These are phyloP conservation scores for Cephalotes varians DNA, from an alignment of 2,888 invertebrate genomes.

Conservation along the genomic window DNA sequence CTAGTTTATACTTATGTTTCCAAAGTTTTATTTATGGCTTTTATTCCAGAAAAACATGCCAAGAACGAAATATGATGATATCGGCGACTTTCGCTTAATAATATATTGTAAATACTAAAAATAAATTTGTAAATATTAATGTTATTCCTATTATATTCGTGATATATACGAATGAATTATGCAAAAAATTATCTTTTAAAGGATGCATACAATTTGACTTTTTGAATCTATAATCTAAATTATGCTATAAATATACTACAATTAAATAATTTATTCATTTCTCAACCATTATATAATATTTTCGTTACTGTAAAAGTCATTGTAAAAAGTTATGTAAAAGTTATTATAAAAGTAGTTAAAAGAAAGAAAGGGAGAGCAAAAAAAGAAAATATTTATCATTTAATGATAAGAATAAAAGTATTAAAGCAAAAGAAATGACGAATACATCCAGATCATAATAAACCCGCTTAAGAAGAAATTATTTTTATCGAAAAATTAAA, in stretches of 20 bases:
- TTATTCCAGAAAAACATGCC: no score
- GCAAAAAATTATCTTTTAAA: background rate
- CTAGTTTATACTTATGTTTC: no score
- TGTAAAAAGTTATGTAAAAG: background rate
- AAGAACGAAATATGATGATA: no score
- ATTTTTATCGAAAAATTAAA: background rate
- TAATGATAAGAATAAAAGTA: background rate
- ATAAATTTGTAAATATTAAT: background rate
- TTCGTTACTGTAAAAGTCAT: background rate
- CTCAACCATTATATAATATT: background rate
- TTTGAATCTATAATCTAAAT: background rate
- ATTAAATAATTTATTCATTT: background rate
- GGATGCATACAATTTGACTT: background rate
- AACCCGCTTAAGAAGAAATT: background rate
- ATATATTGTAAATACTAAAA: background rate
- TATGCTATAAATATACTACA: background rate
- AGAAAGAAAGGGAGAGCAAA: background rate
- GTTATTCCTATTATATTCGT: background rate
- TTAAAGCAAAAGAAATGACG: background rate
- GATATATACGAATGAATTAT: background rate
- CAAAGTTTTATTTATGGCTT: no score
- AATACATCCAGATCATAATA: background rate
- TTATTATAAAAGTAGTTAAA: background rate
- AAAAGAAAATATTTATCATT: background rate
- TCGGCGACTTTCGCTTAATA: no score